These are phyloP conservation scores for Halictus rubicundus DNA, from an alignment of 1,140 invertebrate genomes.

Conservation along the genomic window DNA sequence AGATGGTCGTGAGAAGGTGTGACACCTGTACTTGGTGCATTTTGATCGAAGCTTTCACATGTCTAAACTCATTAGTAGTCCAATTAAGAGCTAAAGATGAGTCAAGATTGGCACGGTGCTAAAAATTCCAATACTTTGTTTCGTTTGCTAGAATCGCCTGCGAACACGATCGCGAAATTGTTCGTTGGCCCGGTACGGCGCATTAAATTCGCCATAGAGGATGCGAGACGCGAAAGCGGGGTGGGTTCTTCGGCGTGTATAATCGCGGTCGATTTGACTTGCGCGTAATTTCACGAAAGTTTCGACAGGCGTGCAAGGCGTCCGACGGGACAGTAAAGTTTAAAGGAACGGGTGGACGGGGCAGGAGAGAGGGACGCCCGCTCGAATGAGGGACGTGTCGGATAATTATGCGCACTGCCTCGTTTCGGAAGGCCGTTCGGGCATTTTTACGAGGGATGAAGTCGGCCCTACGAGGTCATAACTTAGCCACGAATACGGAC, in stretches of 20 bases:
- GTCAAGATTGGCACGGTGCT: too few relatives aligned
- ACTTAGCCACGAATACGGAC: slow-evolving; percentile 65
- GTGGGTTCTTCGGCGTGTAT: slow-evolving; percentile 10
- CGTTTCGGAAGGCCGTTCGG: slow-evolving; percentile 64
- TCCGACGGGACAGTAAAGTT: slow-evolving; percentile 60
- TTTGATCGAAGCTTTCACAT: too few relatives aligned
- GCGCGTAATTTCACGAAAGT: slow-evolving; percentile 56
- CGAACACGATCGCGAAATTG: too few relatives aligned
- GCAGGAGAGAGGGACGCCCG: background rate
- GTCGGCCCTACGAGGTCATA: slow-evolving; percentile 61
- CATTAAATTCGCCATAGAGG: slow-evolving; percentile 11
- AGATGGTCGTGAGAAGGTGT: too few relatives aligned
- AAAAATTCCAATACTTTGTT: too few relatives aligned
- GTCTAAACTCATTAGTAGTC: too few relatives aligned
- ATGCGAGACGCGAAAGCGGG: background rate
- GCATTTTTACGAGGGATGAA: slow-evolving; percentile 67
- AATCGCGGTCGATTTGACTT: slow-evolving; percentile 30
- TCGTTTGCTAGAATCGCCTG: too few relatives aligned
- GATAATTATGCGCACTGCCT: slow-evolving; percentile 65
- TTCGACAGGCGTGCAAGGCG: slow-evolving; percentile 35
- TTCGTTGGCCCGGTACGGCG: background rate
- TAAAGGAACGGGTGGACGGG: slow-evolving; percentile 5
- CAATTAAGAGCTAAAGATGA: too few relatives aligned
- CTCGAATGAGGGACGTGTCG: slow-evolving; percentile 56
- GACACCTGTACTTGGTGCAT: too few relatives aligned